Base-by-base conservation (phyloP, 2,797 vertebrate species). In the Mus spretus region DNA sequence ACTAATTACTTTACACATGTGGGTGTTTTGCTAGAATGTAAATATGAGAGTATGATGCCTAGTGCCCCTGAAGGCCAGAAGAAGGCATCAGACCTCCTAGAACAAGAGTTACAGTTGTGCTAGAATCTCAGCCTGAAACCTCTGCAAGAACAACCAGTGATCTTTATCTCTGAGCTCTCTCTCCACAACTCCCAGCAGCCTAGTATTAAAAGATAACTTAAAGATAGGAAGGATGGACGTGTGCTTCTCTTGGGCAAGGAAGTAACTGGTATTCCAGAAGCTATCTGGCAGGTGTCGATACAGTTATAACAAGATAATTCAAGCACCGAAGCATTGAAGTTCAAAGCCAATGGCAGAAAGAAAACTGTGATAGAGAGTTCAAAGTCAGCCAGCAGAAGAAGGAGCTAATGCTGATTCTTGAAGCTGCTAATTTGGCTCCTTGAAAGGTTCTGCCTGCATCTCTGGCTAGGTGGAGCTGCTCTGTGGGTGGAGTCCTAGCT, bases 321-420 rank as follows among this genome's bases (percentile, higher is more conserved):
- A 10, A 80, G 81, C 77, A 77, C 65, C 0, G 37, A 55, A 59
- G 81, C 53, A 85, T 2, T 65, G 87, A 83, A 80, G 94, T 81
- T 93, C 95, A 96, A 94, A 96, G 96, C 87, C 63, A 53, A 83
- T 26, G 75, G 59, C 15, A 61, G 91, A 91, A 74, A 79, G 95
- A 95, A 96, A 90, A 53, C 78, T 31, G 91, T 95, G 91, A 96
- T 80, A 44, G 40, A 0, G 53, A 89, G 91, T 97, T 95, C 96
- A 96, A 96, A 96, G 94, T 78, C 87, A 15, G 15, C 55, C 50
- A 59, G 90, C 95, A 92, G 85, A 3, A 78, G 88, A 87, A 96
- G 84, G 89, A 89, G 89, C 37, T 55, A 78, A 86, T 1, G 0
- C 50, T 4, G n/a, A 2, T 50, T 37, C 92, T 44, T 0, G 0